Base-by-base conservation (phyloP, 1,140 invertebrate species). In the Anthonomus grandis region DNA sequence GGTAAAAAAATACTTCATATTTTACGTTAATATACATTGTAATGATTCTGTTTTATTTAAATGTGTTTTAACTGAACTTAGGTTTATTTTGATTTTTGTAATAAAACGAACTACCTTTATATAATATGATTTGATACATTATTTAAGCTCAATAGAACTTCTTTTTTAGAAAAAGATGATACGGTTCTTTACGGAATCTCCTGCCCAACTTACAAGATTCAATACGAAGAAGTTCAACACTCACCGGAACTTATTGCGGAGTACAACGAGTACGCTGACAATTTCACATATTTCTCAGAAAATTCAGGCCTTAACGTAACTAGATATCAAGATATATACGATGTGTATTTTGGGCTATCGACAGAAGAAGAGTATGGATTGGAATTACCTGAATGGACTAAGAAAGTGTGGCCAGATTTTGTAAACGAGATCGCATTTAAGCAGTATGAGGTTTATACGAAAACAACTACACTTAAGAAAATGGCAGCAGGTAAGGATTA, bases 351-450 rank as follows among this genome's bases (percentile, higher is more conserved):
- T 19, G 62, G 62, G n/a, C 34, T 64, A n/a, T 60, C 62, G 6
- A 64, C 62, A 6, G 62, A 64, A 55, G 70, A 74, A 65, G 74
- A 77, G 58, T 83, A 78, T 70, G 81, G 80, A 21, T 69, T 84
- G 0, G 65, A 70, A 39, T 58, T 86, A 34, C 84, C 84, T 0
- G 64, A 77, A 9, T 86, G 84, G 84, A 81, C 79, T 0, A 66
- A 76, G 12, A 46, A 75, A 9, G 82, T 82, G 55, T 86, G 79
- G 60, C 83, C 83, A 2, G 75, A 84, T 17, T 77, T 47, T 9
- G 41, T 67, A 4, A 59, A 52, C 18, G 45, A 64, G 21, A 45
- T 65, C 19, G 17, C 62, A 4, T 47, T 48, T 38, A 44, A 58
- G 31, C 44, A 60, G 27, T 67, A 67, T 50, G 21, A 21, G 8